These are phyloP conservation scores for Diachasmimorpha longicaudata DNA, from an alignment of 1,140 invertebrate species.

Conservation along the genomic window DNA sequence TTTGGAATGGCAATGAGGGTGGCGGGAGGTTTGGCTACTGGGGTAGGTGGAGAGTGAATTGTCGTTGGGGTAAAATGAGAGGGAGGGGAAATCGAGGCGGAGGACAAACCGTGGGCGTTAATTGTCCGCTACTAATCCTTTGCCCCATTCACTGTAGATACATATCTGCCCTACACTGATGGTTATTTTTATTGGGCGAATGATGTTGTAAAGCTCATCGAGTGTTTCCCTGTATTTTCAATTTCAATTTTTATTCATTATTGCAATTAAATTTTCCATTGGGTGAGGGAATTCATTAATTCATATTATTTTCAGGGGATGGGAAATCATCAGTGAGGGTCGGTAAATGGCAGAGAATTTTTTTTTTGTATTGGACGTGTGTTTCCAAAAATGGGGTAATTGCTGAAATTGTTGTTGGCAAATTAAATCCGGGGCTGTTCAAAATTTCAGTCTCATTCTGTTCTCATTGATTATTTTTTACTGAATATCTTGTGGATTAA, in stretches of 20 bases:
- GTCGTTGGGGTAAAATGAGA: constrained; percentile 37
- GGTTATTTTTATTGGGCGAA: neutral
- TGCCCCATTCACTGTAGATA: constrained; percentile 14
- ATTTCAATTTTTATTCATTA: neutral
- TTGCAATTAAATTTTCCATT: neutral
- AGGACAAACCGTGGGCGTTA: constrained; percentile 42
- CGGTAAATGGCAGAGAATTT: neutral
- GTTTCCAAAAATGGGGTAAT: neutral
- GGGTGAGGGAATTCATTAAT: neutral
- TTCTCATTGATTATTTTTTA: neutral
- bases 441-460: neutral
- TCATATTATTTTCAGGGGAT: no score
- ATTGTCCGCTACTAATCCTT: constrained; percentile 52
- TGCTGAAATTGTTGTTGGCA: no score
- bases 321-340: no score
- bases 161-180: neutral
- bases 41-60: constrained; percentile 32
- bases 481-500: neutral
- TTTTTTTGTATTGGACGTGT: neutral
- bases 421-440: no score
- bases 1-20: neutral
- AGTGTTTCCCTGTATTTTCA: neutral
- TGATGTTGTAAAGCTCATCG: neutral
- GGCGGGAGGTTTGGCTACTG: neutral
- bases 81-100: constrained; percentile 35